A percentile compares a stretch with the other conserved stretches of the same genome.
These are phyloP conservation scores for Synergus umbraculus DNA, from an alignment of 2,888 invertebrate species.

Conservation along the genomic window DNA sequence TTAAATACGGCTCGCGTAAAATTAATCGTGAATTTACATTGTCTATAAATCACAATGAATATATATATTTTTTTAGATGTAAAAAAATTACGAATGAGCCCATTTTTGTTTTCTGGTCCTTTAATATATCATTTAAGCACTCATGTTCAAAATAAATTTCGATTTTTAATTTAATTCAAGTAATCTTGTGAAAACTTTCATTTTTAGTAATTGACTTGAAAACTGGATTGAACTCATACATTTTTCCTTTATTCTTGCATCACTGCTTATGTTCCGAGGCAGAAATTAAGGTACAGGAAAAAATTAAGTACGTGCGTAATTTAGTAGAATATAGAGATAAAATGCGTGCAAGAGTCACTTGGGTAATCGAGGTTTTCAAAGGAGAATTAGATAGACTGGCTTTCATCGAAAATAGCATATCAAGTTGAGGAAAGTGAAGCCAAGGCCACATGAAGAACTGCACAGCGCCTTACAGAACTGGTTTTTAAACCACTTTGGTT, in stretches of 20 bases:
- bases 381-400: not conserved
- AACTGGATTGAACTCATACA: not conserved
- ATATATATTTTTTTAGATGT: not conserved
- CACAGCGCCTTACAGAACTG: slow-evolving; percentile 23
- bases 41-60: not conserved
- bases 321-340: not conserved
- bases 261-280: not conserved
- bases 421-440: slow-evolving; percentile 43
- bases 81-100: not conserved
- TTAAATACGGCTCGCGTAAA: not conserved
- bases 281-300: not conserved
- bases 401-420: slow-evolving; percentile 32
- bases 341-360: not conserved
- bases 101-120: too few species aligned
- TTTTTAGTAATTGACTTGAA: not conserved
- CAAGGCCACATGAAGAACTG: slow-evolving; percentile 39
- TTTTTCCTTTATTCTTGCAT: not conserved
- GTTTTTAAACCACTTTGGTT: slow-evolving; percentile 15
- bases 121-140: not conserved
- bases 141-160: not conserved
- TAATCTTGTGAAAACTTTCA: not conserved
- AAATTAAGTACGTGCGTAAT: not conserved
- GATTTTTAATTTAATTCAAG: not conserved
- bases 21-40: not conserved
- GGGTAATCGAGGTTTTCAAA: not conserved